Percentiles rank a stretch among this genome's conserved stretches.
phyloP scores from a whole-genome alignment of 2,797 vertebrate genomes.

The Simalia tracyae region DNA sequence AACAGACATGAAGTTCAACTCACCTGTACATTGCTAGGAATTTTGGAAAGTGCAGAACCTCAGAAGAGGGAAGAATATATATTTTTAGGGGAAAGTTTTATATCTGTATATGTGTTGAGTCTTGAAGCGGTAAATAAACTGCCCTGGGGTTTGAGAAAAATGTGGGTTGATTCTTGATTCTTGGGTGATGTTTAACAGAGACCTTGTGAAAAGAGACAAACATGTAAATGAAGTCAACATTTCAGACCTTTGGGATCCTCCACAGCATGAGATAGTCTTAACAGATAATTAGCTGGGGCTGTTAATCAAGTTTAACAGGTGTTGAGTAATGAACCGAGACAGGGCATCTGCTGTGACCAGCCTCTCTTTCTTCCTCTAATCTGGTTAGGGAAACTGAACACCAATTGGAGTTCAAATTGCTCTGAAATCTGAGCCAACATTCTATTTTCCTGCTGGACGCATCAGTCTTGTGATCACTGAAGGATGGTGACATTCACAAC shows the following conservation, averaged over 20 bases:
- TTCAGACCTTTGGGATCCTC: constrained; percentile 69
- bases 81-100: not conserved
- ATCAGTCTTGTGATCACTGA: constrained; percentile 46
- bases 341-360: constrained; percentile 73
- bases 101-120: not conserved
- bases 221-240: constrained; percentile 73
- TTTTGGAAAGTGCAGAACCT: not conserved
- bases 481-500: constrained; percentile 56
- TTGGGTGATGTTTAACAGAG: constrained; percentile 57
- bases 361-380: constrained; percentile 58
- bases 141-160: constrained; percentile 36
- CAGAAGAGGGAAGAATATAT: not conserved
- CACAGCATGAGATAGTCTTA: constrained; percentile 69
- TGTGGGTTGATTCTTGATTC: constrained; percentile 48
- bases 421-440: constrained; percentile 45
- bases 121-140: constrained; percentile 26
- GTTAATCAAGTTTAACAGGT: constrained; percentile 79
- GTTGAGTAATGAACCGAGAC: constrained; percentile 78
- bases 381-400: constrained; percentile 62
- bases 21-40: not conserved
- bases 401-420: constrained; percentile 49
- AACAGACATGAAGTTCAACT: not conserved
- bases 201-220: constrained; percentile 72
- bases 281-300: constrained; percentile 71
- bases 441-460: constrained; percentile 49